Conservation (phyloP, 2,113 vertebrate genomes). For the Phaethon lepturus region DNA sequence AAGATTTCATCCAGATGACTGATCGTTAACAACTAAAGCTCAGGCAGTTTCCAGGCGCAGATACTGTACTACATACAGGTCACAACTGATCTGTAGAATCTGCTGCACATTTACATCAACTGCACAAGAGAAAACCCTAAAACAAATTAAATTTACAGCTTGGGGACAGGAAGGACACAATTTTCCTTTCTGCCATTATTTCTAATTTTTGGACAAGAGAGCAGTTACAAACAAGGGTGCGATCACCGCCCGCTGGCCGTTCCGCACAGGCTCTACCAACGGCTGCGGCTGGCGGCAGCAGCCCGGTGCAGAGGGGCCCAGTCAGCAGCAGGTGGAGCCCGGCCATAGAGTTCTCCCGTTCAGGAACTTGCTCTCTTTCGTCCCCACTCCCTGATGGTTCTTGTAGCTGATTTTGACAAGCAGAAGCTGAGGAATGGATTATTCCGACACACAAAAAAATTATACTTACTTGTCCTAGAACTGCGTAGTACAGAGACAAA, state of each 20-base stretch:
- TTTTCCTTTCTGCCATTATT: background rate
- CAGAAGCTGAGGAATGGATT: background rate
- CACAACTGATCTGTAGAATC: background rate
- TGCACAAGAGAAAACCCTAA: background rate
- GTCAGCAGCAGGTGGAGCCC: constrained; percentile 48
- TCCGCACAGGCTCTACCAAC: background rate
- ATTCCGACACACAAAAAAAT: background rate
- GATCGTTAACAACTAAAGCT: background rate
- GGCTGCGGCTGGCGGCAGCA: background rate
- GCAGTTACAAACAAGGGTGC: rapidly evolving
- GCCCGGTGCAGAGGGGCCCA: background rate
- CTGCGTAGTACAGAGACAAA: background rate
- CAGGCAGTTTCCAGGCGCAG: background rate
- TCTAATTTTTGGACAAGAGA: rapidly evolving
- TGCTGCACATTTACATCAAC: background rate
- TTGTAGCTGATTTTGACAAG: background rate
- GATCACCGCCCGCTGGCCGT: rapidly evolving
- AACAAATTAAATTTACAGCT: background rate
- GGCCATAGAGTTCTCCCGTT: background rate
- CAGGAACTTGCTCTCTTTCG: background rate
- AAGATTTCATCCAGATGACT: background rate
- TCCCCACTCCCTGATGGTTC: background rate
- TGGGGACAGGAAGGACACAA: background rate
- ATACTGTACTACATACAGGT: rapidly evolving
- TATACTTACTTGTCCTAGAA: background rate